Base-by-base conservation (phyloP, 1,140 invertebrate species). In the Hyles euphorbiae region DNA sequence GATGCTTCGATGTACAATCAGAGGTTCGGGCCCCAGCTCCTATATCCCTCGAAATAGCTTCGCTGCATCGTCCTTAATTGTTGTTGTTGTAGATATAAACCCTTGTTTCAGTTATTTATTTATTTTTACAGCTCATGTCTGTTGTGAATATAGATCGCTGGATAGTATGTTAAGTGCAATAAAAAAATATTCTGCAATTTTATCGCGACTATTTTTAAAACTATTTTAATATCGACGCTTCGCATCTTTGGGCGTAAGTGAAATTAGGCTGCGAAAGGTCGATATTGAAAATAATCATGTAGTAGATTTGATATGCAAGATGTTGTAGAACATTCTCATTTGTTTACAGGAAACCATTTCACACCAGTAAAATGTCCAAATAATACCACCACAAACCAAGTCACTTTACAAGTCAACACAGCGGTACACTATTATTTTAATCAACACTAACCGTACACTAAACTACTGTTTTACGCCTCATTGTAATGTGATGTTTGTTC, bases 321-420 rank as follows among this genome's bases (percentile, higher is more conserved):
- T 40, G 2, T 40, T 5, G 4, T 5, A 8, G 8, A 40, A 40
- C 10, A 11, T 48, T 48, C n/a, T 48, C n/a, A 48, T 12, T 48
- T 48, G 3, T 70, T 87, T 88, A 70, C 85, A 88, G 85, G 82
- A 66, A 78, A 81, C 60, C 76, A 81, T 63, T 65, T 76, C 67
- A 79, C 69, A 70, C 53, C 75, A 73, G 71, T 66, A 60, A 72
- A 75, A 65, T 60, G 62, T 73, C 60, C 60, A 69, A 74, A 66
- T 61, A 86, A 78, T 64, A 74, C 76, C 58, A 65, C 76, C 66
- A 65, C 66, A 53, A 79, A 76, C 65, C 71, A 74, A 61, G 63
- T 63, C 40, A 72, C 67, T 53, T 67, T 68, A 76, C 72, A 70
- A 71, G 65, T 75, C 58, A 72, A 80, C 74, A 84, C 74, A 67